Evolutionary conservation across 92 coral and sea anemone genomes (phyloP), one percentile per base, ranked within the genome.

Genomic region (Pocillopora meandrina): DNA sequence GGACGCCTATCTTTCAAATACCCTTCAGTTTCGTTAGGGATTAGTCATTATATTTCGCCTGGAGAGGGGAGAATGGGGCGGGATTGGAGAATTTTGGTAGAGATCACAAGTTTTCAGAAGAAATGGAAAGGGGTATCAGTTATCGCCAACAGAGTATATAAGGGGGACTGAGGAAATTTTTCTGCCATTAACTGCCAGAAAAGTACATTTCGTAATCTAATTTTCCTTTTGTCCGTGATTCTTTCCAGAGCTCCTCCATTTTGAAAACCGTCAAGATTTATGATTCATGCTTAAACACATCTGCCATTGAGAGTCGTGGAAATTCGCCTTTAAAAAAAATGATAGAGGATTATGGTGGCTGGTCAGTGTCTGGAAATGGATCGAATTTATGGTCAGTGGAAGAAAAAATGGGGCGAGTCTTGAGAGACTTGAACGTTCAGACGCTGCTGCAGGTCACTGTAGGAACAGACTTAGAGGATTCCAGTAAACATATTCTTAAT

Each of bases 271-370:
- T 34, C 12, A 82, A 76, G 61, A 56, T 80, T 68, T 92, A 86
- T 82, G 71, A 68, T 20, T 83, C 95, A 0, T 90, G 93, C 82
- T 13, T 92, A 5, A 64, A 90, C 75, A 84, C 84, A 14, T 34
- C 80, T 6, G 72, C 83, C n/a, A 85, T 91, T 14, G 76, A 73
- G 47, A 26, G 62, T 31, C 84, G 79, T 21, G 95, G 94, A 13
- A 18, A 17, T 16, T 17, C n/a, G 49, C 93, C 93, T 11, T 56
- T 92, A 76, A 57, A 49, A 63, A 74, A 80, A 31, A 66, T 90
- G 72, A 87, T 92, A 63, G 35, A 49, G 42, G 18, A 76, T 26
- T 89, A 92, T 61, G 95, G 95, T 11, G 93, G 94, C 13, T 92
- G 94, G 95, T 47, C 73, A 15, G 87, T 92, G 66, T 76, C 91